These are phyloP conservation scores for Harpalus rufipes DNA, from an alignment of 2,888 invertebrate genomes.

Conservation along the genomic window DNA sequence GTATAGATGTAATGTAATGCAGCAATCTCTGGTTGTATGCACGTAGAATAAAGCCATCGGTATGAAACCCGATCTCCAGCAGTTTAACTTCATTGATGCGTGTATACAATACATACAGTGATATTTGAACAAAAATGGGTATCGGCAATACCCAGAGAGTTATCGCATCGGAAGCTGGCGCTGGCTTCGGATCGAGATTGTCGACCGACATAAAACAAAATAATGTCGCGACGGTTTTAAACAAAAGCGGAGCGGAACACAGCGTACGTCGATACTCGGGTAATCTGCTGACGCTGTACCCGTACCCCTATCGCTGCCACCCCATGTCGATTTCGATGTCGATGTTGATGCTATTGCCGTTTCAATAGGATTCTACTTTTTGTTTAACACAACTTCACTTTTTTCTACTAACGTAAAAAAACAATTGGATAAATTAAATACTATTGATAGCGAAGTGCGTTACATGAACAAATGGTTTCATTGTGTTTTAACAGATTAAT, in stretches of 20 bases:
- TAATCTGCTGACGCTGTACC: slow-evolving; percentile 34
- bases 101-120: slow-evolving; percentile 32
- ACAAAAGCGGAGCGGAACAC: slow-evolving; percentile 55
- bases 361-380: slow-evolving; percentile 6
- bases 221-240: slow-evolving; percentile 62
- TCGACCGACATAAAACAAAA: slow-evolving; percentile 62
- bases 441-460: slow-evolving; percentile 1
- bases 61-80: slow-evolving; percentile 8
- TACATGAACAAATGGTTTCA: neutral
- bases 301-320: neutral
- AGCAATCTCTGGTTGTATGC: neutral
- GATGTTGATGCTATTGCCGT: slow-evolving; percentile 5
- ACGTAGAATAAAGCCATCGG: slow-evolving; percentile 18
- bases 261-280: slow-evolving; percentile 37
- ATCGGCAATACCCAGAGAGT: slow-evolving; percentile 38
- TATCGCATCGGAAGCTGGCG: slow-evolving; percentile 49
- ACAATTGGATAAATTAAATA: slow-evolving; percentile 7
- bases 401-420: slow-evolving; percentile 6
- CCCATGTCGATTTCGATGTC: neutral
- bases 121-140: slow-evolving; percentile 52
- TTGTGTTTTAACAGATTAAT: neutral
- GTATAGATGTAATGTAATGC: neutral
- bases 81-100: slow-evolving; percentile 44
- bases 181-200: slow-evolving; percentile 44
- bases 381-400: slow-evolving; percentile 1